Evolutionary conservation across 2,888 invertebrate genomes (phyloP).

Genomic region (Polydrusus cervinus): DNA sequence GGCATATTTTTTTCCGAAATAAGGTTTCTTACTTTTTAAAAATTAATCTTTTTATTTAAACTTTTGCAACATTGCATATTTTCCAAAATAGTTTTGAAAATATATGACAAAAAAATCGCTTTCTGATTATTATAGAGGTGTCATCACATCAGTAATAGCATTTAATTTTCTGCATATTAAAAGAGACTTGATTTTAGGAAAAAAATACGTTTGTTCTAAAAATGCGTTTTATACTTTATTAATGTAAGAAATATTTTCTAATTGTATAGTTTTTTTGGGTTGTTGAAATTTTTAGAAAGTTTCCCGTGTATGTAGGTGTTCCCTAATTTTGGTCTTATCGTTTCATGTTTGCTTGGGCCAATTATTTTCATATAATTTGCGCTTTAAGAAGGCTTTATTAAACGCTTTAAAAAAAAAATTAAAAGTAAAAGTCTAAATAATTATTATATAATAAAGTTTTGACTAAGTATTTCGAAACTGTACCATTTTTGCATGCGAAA

Average conservation of each 20-base stretch:
- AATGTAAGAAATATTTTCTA: constrained; percentile 49
- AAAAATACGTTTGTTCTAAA: constrained; percentile 10
- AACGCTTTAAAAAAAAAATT: constrained; percentile 50
- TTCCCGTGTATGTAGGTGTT: constrained; percentile 37
- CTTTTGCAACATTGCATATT: no score
- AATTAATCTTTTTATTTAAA: not conserved
- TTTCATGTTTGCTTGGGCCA: constrained; percentile 68
- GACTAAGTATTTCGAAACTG: constrained; percentile 59
- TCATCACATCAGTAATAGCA: no score
- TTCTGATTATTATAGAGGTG: no score
- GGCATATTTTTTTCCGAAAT: not conserved
- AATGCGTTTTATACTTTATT: constrained; percentile 1
- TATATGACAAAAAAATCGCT: not conserved
- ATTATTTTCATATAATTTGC: constrained; percentile 68
- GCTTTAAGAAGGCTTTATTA: constrained; percentile 65
- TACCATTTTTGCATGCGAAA: constrained; percentile 65
- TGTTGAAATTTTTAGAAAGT: constrained; percentile 39
- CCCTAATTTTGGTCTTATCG: constrained; percentile 44
- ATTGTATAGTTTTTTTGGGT: constrained; percentile 41
- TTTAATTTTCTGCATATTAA: no score
- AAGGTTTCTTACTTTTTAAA: not conserved
- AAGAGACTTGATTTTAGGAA: not conserved
- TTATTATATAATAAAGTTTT: not conserved
- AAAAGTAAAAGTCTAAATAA: not conserved
- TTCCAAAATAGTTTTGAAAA: not conserved